Evolutionary conservation across 23 tunicate genomes (phyloP).

Genomic region (Trididemnum miniatum): DNA sequence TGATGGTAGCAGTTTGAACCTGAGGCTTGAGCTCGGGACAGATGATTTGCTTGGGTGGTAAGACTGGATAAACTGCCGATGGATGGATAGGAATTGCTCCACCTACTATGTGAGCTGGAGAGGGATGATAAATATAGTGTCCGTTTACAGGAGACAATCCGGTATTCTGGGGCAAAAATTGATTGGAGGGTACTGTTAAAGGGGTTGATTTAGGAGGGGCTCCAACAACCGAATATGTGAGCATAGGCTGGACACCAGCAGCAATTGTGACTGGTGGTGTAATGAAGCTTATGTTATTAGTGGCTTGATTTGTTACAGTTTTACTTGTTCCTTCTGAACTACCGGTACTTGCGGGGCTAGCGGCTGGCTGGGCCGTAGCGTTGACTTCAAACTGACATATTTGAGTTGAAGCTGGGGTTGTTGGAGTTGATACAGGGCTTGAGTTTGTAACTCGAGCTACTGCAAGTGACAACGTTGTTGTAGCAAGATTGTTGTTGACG

Average conservation of each 20-base stretch:
- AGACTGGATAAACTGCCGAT: slow-evolving; percentile 18
- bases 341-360: neutral
- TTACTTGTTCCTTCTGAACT: neutral
- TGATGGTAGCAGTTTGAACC: neutral
- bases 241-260: slow-evolving; percentile 60
- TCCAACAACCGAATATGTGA: slow-evolving; percentile 67
- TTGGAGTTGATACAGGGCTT: neutral
- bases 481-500: neutral
- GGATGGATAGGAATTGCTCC: slow-evolving; percentile 54
- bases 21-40: slow-evolving; percentile 1
- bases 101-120: slow-evolving; percentile 35
- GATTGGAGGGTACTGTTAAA: slow-evolving; percentile 42
- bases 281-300: neutral
- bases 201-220: slow-evolving; percentile 47
- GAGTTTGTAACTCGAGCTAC: neutral
- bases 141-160: slow-evolving; percentile 17
- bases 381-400: neutral
- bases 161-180: slow-evolving; percentile 35
- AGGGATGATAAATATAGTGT: slow-evolving; percentile 29
- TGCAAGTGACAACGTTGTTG: neutral
- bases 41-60: slow-evolving; percentile 35
- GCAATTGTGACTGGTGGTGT: slow-evolving; percentile 33
- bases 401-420: neutral
- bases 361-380: neutral
- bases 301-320: neutral